These are phyloP conservation scores for Butorides virescens DNA, from an alignment of 2,113 vertebrate species.

Conservation along the genomic window DNA sequence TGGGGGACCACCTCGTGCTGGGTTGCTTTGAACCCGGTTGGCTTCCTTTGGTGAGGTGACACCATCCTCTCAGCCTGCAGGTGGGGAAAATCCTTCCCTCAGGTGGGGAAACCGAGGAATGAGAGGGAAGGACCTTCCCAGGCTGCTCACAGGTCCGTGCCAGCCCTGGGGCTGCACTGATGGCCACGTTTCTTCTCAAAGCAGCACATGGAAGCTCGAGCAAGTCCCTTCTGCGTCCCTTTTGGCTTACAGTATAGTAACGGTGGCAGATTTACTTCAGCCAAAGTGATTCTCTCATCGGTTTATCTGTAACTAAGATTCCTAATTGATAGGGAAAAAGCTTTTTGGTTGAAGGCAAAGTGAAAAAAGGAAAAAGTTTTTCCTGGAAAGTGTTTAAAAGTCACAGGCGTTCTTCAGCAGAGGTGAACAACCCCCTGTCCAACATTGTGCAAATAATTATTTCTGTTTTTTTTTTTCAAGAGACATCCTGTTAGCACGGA, in stretches of 20 bases:
- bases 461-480: neutral
- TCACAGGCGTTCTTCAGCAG: neutral
- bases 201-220: neutral
- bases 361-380: neutral
- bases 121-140: neutral
- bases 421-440: neutral
- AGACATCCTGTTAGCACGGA: neutral
- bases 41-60: neutral
- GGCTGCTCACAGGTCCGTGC: neutral
- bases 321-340: neutral
- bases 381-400: neutral
- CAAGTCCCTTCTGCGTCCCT: neutral
- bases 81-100: too few relatives aligned
- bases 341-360: neutral
- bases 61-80: neutral
- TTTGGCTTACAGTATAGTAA: neutral
- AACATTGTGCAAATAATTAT: neutral
- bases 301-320: neutral
- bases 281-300: neutral
- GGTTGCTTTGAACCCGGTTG: neutral
- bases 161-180: rapidly evolving
- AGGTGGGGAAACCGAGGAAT: neutral
- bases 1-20: neutral
- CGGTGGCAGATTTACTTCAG: neutral
- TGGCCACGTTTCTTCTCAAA: neutral